phyloP scores from a whole-genome alignment of 2,797 vertebrate species.

The Girardinus metallicus region DNA sequence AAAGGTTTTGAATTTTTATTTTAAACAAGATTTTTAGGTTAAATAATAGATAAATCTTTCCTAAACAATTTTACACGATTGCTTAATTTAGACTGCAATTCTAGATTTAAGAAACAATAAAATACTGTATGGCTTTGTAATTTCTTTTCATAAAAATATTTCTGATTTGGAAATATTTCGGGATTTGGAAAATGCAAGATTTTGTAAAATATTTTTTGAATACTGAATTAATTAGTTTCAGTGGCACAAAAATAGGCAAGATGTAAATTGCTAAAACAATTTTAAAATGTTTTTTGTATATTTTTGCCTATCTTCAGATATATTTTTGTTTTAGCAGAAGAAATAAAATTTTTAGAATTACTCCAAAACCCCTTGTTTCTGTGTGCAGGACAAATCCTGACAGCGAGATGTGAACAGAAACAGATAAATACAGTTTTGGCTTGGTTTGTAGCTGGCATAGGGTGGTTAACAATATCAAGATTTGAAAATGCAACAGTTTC shows the following conservation, averaged over 20 bases:
- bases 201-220: slow-evolving; percentile 20
- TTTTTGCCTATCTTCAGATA: slow-evolving; percentile 2
- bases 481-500: not conserved
- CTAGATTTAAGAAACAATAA: slow-evolving; percentile 5
- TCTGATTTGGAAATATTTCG: slow-evolving; percentile 12
- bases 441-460: not conserved
- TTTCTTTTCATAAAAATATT: not conserved
- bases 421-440: not conserved
- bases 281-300: slow-evolving; percentile 2
- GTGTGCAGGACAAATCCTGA: not conserved
- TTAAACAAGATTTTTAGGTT: not conserved
- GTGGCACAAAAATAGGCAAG: slow-evolving; percentile 5
- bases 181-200: slow-evolving; percentile 16
- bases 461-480: not conserved
- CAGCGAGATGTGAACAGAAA: not conserved
- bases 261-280: not conserved
- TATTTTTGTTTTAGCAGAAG: slow-evolving; percentile 13
- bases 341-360: slow-evolving; percentile 37
- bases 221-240: slow-evolving; percentile 21
- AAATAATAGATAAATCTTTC: not conserved
- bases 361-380: slow-evolving; percentile 16
- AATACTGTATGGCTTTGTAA: slow-evolving; percentile 36
- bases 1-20: not conserved
- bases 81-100: not conserved
- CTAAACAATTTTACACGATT: not conserved